Evolutionary conservation across 2,797 vertebrate species (phyloP).

Genomic region (Xenopus petersii): DNA sequence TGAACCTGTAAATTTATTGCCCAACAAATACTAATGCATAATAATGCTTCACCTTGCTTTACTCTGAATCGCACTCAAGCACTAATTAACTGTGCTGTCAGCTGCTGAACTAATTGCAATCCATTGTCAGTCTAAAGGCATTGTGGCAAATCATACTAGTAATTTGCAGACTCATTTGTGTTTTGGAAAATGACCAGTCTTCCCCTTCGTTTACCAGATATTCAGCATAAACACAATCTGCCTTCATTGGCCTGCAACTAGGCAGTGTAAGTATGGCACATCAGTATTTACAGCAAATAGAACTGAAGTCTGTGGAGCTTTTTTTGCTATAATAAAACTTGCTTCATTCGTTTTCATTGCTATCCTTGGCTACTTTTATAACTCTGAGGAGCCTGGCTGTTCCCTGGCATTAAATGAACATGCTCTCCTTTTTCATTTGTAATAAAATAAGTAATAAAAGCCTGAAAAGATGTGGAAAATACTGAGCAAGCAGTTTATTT

Average conservation of each 20-base stretch:
- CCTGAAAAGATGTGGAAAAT: constrained; percentile 27
- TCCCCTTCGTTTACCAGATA: not conserved
- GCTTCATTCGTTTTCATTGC: constrained; percentile 31
- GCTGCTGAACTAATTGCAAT: constrained; percentile 1
- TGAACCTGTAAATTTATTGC: too few species aligned
- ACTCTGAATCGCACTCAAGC: too few species aligned
- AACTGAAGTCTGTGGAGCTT: not conserved
- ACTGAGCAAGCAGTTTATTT: constrained; percentile 44
- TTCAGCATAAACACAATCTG: constrained; percentile 6
- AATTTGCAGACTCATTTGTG: not conserved
- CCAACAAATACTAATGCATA: too few species aligned
- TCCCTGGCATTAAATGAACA: constrained; percentile 36
- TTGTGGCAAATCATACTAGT: not conserved
- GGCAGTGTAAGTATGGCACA: not conserved
- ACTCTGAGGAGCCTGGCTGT: constrained; percentile 26
- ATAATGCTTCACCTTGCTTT: too few species aligned
- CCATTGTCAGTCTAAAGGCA: not conserved
- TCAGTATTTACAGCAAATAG: not conserved
- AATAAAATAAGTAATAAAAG: constrained; percentile 47
- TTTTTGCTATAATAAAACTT: constrained; percentile 12
- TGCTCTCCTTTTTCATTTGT: constrained; percentile 38
- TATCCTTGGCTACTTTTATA: constrained; percentile 31
- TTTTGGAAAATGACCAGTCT: not conserved
- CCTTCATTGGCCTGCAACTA: not conserved
- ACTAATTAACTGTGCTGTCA: not conserved